Evolutionary conservation across 2,113 vertebrate species (phyloP).

Genomic region (Ophiodon elongatus): DNA sequence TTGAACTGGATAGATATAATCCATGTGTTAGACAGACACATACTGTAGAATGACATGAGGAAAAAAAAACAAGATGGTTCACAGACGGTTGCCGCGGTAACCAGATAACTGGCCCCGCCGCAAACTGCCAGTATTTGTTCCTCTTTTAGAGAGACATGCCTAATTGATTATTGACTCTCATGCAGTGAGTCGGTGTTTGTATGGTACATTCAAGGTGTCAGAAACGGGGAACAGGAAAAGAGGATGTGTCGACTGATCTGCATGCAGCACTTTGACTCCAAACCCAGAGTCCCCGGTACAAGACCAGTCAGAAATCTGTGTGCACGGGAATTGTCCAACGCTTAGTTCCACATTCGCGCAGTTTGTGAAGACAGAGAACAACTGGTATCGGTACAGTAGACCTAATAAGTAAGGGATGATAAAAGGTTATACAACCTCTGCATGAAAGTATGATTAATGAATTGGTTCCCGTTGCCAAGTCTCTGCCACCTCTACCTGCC

Average conservation of each 20-base stretch:
- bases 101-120: neutral
- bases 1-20: neutral
- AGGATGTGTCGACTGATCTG: neutral
- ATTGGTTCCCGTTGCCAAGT: neutral
- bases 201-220: neutral
- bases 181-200: neutral
- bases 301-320: neutral
- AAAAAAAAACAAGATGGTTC: neutral
- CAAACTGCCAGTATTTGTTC: neutral
- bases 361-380: conserved; percentile 9
- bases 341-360: neutral
- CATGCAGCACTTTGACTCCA: neutral
- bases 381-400: neutral
- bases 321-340: neutral
- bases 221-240: conserved; percentile 3
- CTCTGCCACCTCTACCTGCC: neutral
- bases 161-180: neutral
- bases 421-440: neutral
- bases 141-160: neutral
- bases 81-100: neutral
- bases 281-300: neutral
- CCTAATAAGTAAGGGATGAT: neutral
- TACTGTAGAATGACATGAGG: neutral
- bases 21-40: neutral
- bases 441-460: neutral